phyloP scores from a whole-genome alignment of 2,113 vertebrate species.

The Tupaia tana region DNA sequence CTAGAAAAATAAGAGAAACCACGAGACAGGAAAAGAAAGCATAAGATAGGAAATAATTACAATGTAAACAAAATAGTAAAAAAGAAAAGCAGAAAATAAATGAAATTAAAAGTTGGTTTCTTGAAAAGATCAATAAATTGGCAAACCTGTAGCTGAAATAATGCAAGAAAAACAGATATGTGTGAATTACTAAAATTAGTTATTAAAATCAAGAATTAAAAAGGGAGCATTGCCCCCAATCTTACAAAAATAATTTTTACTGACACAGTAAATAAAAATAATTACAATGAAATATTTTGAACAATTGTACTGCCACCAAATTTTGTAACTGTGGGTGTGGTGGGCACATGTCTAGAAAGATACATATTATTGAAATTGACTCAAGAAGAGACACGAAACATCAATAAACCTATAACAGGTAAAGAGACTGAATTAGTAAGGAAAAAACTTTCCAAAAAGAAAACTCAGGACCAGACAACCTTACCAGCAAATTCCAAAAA shows the following conservation, averaged over 20 bases:
- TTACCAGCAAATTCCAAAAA: slow-evolving; percentile 13
- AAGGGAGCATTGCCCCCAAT: not conserved
- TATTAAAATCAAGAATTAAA: not conserved
- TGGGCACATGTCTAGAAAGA: not conserved
- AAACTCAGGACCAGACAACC: not conserved
- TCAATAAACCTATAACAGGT: slow-evolving; percentile 2
- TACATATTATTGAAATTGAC: not conserved
- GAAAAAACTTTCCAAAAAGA: not conserved
- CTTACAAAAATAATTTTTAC: slow-evolving; percentile 3
- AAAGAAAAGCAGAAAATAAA: not conserved
- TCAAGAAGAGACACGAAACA: slow-evolving; percentile 10
- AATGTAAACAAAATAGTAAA: not conserved
- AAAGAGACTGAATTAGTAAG: slow-evolving; percentile 7
- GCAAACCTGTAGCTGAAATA: not conserved
- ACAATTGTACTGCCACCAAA: not conserved
- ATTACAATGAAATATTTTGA: not conserved
- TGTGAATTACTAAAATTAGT: not conserved
- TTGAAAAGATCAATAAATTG: not conserved
- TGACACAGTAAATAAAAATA: not conserved
- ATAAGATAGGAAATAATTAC: not conserved
- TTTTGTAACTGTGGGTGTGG: not conserved
- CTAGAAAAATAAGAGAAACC: not conserved
- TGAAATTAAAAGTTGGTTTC: not conserved
- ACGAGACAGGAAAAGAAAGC: not conserved
- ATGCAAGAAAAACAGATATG: not conserved